Percentiles rank a stretch among this genome's conserved stretches.
Conservation (phyloP, 2,888 invertebrate genomes). For the Mythimna albipuncta region DNA sequence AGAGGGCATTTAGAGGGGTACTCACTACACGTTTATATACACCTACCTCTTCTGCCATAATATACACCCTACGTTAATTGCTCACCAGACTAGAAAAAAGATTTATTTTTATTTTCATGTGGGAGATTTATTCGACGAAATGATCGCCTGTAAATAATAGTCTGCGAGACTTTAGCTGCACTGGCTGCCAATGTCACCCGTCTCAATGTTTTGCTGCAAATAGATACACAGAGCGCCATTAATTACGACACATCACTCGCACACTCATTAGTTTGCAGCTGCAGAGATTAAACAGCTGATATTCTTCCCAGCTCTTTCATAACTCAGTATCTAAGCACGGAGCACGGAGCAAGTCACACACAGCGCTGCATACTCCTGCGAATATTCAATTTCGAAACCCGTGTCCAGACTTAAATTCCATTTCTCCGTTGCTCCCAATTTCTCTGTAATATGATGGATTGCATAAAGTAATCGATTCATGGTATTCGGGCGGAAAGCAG, state of each 20-base stretch:
- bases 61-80: constrained; percentile 57
- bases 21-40: constrained; percentile 15
- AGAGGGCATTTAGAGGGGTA: constrained; percentile 53
- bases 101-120: constrained; percentile 58
- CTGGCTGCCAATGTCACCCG: constrained; percentile 53
- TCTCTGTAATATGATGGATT: constrained; percentile 78
- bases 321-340: constrained; percentile 37
- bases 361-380: constrained; percentile 44
- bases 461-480: constrained; percentile 81
- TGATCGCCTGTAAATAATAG: constrained; percentile 52
- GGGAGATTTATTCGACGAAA: constrained; percentile 49
- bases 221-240: constrained; percentile 50
- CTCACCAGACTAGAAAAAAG: constrained; percentile 54
- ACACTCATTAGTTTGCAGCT: constrained; percentile 45
- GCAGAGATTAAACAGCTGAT: constrained; percentile 34
- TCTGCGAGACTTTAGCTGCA: constrained; percentile 40
- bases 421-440: constrained; percentile 61
- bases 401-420: constrained; percentile 61
- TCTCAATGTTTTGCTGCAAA: constrained; percentile 59
- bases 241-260: constrained; percentile 55
- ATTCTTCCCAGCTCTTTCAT: constrained; percentile 53
- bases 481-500: constrained; percentile 79
- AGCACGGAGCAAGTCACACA: constrained; percentile 34
- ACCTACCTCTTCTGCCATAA: constrained; percentile 38
- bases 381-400: constrained; percentile 66